Evolutionary conservation across 2,888 invertebrate species (phyloP).

Genomic region (Tetranychus truncatus): DNA sequence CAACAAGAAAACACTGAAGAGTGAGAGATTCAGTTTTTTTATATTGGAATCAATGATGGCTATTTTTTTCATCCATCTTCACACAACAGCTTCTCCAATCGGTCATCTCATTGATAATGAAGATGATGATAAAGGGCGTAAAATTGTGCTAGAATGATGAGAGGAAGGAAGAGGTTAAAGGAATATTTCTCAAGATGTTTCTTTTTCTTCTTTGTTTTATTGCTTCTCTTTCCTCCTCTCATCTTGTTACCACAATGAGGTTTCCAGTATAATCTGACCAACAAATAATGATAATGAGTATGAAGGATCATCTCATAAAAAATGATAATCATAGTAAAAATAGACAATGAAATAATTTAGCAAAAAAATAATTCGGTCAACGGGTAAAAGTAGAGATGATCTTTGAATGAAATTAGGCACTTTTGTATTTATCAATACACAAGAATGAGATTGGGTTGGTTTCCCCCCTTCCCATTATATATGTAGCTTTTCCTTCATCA

Average conservation of each 20-base stretch:
- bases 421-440: neutral
- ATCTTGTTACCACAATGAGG: neutral
- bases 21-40: neutral
- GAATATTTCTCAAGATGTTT: neutral
- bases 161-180: neutral
- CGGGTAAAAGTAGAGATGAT: neutral
- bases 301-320: too few species aligned
- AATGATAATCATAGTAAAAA: neutral
- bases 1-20: neutral
- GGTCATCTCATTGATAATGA: neutral
- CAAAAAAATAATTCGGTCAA: too few species aligned
- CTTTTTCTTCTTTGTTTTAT: neutral
- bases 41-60: neutral
- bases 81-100: neutral
- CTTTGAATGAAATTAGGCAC: neutral
- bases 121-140: neutral
- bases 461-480: too few species aligned
- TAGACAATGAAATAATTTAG: neutral
- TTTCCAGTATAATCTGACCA: neutral
- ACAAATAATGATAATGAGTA: neutral
- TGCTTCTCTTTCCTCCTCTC: neutral
- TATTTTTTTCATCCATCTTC: neutral
- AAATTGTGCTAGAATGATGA: conserved; percentile 1
- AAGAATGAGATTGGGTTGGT: neutral
- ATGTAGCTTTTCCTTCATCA: too few species aligned